Evolutionary conservation across 2,113 vertebrate species (phyloP).

Genomic region (Sapajus apella): DNA sequence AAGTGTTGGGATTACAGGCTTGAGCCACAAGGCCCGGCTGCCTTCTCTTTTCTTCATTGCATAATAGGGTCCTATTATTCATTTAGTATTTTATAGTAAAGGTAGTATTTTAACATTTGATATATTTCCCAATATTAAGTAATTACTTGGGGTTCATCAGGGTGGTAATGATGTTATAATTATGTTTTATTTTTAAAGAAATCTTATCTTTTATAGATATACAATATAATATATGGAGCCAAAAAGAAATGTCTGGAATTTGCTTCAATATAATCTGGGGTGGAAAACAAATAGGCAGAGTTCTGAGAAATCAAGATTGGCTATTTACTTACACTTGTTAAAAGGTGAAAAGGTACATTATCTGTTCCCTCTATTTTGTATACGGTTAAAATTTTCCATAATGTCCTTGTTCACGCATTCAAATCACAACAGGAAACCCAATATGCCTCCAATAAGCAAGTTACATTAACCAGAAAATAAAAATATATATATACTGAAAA

Average conservation of each 20-base stretch:
- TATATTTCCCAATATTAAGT: background rate
- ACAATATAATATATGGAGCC: background rate
- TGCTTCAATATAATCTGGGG: background rate
- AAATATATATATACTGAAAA: background rate
- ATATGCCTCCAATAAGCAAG: background rate
- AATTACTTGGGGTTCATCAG: constrained; percentile 5
- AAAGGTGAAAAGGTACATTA: background rate
- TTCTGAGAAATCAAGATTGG: background rate
- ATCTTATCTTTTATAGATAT: background rate
- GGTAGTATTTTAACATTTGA: background rate
- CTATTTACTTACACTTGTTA: background rate
- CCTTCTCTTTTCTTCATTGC: background rate
- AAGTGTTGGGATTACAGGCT: no score
- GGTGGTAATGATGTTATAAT: background rate
- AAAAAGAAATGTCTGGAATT: background rate
- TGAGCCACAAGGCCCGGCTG: no score
- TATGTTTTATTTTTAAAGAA: background rate
- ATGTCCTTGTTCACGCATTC: background rate
- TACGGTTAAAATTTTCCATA: background rate
- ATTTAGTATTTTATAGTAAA: background rate
- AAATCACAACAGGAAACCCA: background rate
- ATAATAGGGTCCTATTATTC: background rate
- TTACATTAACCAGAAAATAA: background rate
- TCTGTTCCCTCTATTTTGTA: background rate
- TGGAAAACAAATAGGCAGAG: background rate